These are phyloP conservation scores for Cichladusa arquata DNA, from an alignment of 2,113 vertebrate species.

Conservation along the genomic window DNA sequence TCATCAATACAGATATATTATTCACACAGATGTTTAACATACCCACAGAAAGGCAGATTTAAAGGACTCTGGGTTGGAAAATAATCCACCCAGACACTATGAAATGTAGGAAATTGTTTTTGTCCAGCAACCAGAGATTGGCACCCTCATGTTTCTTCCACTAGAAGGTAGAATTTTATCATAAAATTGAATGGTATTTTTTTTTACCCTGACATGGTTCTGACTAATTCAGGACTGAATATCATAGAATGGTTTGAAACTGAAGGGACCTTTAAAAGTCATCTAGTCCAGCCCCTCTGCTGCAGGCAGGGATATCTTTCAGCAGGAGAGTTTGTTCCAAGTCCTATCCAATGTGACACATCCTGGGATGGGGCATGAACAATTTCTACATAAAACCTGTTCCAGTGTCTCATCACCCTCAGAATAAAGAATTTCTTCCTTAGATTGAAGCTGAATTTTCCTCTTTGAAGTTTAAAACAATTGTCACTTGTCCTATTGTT, in stretches of 20 bases:
- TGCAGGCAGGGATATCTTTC: not conserved
- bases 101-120: not conserved
- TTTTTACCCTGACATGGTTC: accelerated
- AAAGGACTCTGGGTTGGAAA: not conserved
- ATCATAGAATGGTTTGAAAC: not conserved
- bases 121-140: not conserved
- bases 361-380: not conserved
- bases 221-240: not conserved
- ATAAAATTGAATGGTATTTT: not conserved
- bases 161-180: not conserved
- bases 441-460: not conserved
- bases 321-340: too few species aligned
- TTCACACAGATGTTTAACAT: not conserved
- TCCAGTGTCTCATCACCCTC: not conserved
- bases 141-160: not conserved
- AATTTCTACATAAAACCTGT: not conserved
- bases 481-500: not conserved
- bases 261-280: not conserved
- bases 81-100: not conserved
- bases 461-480: not conserved
- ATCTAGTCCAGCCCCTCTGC: not conserved
- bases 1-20: not conserved
- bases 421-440: not conserved
- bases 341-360: not conserved
- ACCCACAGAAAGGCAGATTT: not conserved